Percentiles rank a stretch among this genome's conserved stretches.
These are phyloP conservation scores for Chrysotoxum bicinctum DNA, from an alignment of 2,888 invertebrate species.

Conservation along the genomic window DNA sequence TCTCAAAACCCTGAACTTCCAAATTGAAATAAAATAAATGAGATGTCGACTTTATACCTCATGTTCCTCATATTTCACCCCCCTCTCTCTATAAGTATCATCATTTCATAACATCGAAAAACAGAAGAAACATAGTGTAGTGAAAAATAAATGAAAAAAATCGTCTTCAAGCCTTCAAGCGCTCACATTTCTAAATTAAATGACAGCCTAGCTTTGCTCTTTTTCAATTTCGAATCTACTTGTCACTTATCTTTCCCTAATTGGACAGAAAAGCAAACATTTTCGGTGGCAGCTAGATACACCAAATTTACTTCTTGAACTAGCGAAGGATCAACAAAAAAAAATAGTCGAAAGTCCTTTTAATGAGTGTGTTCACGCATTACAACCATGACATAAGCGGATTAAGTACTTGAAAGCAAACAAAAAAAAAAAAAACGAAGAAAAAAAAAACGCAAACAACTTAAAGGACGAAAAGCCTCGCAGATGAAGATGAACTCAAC, in stretches of 20 bases:
- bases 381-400: slow-evolving; percentile 72
- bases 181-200: slow-evolving; percentile 25
- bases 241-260: slow-evolving; percentile 71
- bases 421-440: background rate
- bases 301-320: slow-evolving; percentile 47
- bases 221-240: slow-evolving; percentile 59
- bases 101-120: slow-evolving; percentile 16
- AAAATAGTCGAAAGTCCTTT: slow-evolving; percentile 26
- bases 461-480: slow-evolving; percentile 1
- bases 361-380: slow-evolving; percentile 67
- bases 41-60: slow-evolving; percentile 59
- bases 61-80: background rate
- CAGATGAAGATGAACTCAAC: slow-evolving; percentile 21
- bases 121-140: background rate
- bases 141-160: background rate
- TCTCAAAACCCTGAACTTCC: background rate
- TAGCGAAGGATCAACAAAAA: slow-evolving; percentile 1
- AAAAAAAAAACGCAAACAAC: slow-evolving; percentile 32
- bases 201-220: slow-evolving; percentile 43
- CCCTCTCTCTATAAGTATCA: slow-evolving; percentile 30
- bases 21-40: slow-evolving; percentile 42
- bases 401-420: slow-evolving; percentile 50
- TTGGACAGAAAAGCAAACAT: slow-evolving; percentile 67
- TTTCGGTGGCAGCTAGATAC: slow-evolving; percentile 32
- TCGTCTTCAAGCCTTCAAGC: slow-evolving; percentile 19